phyloP scores from a whole-genome alignment of 1,140 invertebrate genomes.

The Hydropsyche tenuis region DNA sequence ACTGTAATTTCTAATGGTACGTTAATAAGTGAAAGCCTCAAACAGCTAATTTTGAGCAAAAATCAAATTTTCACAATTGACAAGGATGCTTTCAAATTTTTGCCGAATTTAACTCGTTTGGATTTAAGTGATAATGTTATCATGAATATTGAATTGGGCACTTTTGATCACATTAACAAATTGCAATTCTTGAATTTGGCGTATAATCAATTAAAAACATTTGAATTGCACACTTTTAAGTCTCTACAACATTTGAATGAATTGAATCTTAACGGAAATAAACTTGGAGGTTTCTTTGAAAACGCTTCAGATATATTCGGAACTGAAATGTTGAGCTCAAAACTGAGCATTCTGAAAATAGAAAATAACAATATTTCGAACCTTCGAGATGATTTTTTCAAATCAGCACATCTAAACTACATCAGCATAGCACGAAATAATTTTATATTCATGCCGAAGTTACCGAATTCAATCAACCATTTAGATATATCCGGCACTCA shows the following conservation, averaged over 20 bases:
- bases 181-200: slow-evolving; percentile 63
- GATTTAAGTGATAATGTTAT: slow-evolving; percentile 64
- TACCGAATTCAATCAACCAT: slow-evolving; percentile 58
- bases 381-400: slow-evolving; percentile 57
- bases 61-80: slow-evolving; percentile 60
- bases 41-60: slow-evolving; percentile 53
- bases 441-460: slow-evolving; percentile 54
- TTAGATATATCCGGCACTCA: slow-evolving; percentile 59
- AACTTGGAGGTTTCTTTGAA: slow-evolving; percentile 52
- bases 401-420: slow-evolving; percentile 55
- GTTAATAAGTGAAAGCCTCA: slow-evolving; percentile 33
- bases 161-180: slow-evolving; percentile 58
- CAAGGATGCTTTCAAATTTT: slow-evolving; percentile 53
- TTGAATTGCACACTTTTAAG: slow-evolving; percentile 58
- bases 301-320: slow-evolving; percentile 52
- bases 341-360: slow-evolving; percentile 55
- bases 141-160: slow-evolving; percentile 56
- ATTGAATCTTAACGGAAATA: slow-evolving; percentile 59
- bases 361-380: slow-evolving; percentile 53
- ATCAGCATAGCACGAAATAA: slow-evolving; percentile 57
- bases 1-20: slow-evolving; percentile 28
- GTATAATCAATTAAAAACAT: slow-evolving; percentile 60
- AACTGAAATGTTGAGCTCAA: slow-evolving; percentile 54
- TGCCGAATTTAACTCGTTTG: slow-evolving; percentile 60
- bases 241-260: slow-evolving; percentile 57